Evolutionary conservation across 53 echinoderm and acorn worm genomes (phyloP), one percentile per base, ranked within the genome.

Genomic region (Echinometra lucunter): DNA sequence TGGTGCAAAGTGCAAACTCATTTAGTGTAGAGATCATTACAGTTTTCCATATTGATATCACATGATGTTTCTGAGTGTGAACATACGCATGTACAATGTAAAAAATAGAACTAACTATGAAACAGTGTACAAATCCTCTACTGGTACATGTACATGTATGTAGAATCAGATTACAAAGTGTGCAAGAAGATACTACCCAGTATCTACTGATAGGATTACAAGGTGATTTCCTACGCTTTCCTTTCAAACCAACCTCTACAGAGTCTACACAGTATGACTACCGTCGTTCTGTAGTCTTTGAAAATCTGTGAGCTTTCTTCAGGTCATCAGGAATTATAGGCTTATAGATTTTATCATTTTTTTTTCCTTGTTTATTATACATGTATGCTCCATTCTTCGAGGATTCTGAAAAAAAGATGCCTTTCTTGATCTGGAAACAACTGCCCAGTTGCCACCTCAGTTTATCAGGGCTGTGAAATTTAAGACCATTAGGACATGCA

Each of bases 291-390:
- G 19, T 16, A 40, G 19, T 42, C 42, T 78, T 1, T 78, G 23
- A 1, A 78, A 78, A 78, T 78, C 78, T 78, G 4, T 78, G 69
- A 69, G 69, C 69, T 69, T 69, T 69, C 69, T 69, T 30, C 32
- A 1, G 69, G 30, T 69, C 69, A 32, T 30, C 32, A 1, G 69
- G 30, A 69, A 69, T 69, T 32, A 69, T 30, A 69, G 69, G 69
- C 69, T 30, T 69, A 69, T 28, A 69, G 69, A 69, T 69, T 69
- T 32, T 28, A 32, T n/a, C 32, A 67, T 6, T 32, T 1, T 7
- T 67, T 67, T 0, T 8, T 67, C 30, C 32, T 28, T 67, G 30
- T 67, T 11, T 32, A 2, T 67, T 63, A n/a, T n/a, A n/a, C n/a
- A n/a, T n/a, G n/a, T n/a, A n/a, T n/a, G 63, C 25, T 25, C 21